phyloP scores from a whole-genome alignment of 2,888 invertebrate genomes.

The Andrena chrysosceles region DNA sequence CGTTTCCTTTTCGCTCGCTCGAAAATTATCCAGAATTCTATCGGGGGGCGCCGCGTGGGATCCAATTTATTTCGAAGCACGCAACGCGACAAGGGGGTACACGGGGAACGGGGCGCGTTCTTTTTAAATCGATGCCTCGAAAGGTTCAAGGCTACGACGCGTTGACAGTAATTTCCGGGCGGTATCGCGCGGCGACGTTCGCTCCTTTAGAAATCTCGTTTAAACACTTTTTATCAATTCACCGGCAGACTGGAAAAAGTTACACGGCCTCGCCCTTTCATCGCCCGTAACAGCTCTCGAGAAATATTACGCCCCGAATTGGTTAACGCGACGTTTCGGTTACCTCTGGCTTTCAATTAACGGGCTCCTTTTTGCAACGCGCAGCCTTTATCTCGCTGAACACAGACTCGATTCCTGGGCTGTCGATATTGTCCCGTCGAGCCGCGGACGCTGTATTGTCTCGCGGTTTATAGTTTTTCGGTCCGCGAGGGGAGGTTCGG shows the following conservation, averaged over 20 bases:
- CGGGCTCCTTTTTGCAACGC: neutral
- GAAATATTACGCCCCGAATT: slow-evolving; percentile 50
- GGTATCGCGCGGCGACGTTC: slow-evolving; percentile 5
- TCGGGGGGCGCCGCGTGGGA: neutral
- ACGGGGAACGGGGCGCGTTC: neutral
- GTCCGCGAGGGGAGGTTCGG: neutral
- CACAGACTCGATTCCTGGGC: slow-evolving; percentile 7
- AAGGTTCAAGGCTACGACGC: slow-evolving; percentile 39
- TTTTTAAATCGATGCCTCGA: neutral
- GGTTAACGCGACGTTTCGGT: slow-evolving; percentile 45
- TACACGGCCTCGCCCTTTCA: slow-evolving; percentile 29
- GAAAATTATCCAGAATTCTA: neutral
- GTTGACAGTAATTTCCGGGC: slow-evolving; percentile 45
- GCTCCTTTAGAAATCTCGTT: slow-evolving; percentile 44
- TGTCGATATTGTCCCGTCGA: neutral
- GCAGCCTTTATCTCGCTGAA: slow-evolving; percentile 2
- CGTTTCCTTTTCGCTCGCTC: neutral
- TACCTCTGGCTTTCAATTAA: slow-evolving; percentile 50
- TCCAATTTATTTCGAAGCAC: neutral
- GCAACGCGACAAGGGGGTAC: neutral
- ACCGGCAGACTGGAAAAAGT: slow-evolving; percentile 33
- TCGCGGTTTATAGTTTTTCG: slow-evolving; percentile 3
- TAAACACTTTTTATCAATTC: slow-evolving; percentile 50
- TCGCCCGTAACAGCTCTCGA: slow-evolving; percentile 45
- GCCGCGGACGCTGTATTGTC: slow-evolving; percentile 4